Evolutionary conservation across 2,113 vertebrate species (phyloP).

Genomic region (Lophius piscatorius): DNA sequence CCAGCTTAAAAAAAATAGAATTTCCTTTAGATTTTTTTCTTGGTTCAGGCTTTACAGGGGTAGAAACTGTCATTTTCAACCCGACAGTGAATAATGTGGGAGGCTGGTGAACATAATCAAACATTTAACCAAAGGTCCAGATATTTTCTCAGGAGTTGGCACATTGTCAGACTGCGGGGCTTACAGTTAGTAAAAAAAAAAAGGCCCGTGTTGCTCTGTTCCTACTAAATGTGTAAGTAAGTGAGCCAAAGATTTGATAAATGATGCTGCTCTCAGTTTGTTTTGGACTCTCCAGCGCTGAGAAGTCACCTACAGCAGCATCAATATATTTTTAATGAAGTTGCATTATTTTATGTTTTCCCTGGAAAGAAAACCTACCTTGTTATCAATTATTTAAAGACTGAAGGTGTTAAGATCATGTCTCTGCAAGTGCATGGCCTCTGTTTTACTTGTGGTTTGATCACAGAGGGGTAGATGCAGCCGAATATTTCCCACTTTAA

Average conservation of each 20-base stretch:
- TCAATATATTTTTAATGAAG: conserved; percentile 32
- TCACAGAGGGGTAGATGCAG: too few relatives aligned
- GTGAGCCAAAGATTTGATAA: background rate
- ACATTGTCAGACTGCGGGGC: too few relatives aligned
- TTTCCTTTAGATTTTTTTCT: too few relatives aligned
- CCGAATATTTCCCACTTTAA: conserved; percentile 1
- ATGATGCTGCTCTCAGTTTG: background rate
- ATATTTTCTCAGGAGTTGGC: too few relatives aligned
- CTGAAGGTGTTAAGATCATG: conserved; percentile 22
- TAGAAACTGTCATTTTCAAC: too few relatives aligned
- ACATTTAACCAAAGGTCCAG: too few relatives aligned
- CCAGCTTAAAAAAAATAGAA: too few relatives aligned
- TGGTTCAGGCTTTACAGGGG: too few relatives aligned
- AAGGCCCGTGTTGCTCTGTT: background rate
- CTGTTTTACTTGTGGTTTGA: too few relatives aligned
- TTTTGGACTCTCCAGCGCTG: background rate
- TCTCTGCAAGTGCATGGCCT: background rate
- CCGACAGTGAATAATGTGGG: too few relatives aligned
- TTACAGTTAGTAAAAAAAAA: background rate
- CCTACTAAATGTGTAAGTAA: background rate
- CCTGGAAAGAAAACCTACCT: background rate
- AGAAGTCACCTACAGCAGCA: conserved; percentile 24
- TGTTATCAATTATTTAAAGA: conserved; percentile 22
- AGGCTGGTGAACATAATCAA: too few relatives aligned
- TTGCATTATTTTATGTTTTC: background rate